Conservation (phyloP, 2,888 invertebrate species). For the Euclidia mi region DNA sequence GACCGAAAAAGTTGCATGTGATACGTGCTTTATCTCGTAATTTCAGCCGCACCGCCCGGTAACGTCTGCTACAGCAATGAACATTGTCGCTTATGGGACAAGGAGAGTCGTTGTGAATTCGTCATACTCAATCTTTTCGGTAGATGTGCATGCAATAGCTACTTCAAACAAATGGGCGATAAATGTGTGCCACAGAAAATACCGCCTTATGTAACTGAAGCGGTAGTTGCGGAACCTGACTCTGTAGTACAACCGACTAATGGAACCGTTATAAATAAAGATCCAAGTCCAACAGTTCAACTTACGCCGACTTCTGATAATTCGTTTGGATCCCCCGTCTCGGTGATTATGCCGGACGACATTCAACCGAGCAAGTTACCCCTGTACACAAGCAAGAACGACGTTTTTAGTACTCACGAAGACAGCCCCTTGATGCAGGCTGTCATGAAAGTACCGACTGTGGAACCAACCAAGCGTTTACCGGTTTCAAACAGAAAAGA, state of each 20-base stretch:
- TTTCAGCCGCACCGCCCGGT: constrained; percentile 95
- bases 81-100: constrained; percentile 96
- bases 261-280: constrained; percentile 44
- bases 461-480: constrained; percentile 74
- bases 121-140: constrained; percentile 97
- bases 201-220: constrained; percentile 75
- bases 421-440: constrained; percentile 83
- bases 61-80: constrained; percentile 97
- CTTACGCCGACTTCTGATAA: constrained; percentile 50
- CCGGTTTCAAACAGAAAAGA: constrained; percentile 80
- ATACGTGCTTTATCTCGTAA: constrained; percentile 40
- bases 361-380: constrained; percentile 78
- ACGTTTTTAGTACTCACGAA: constrained; percentile 80
- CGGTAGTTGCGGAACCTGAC: constrained; percentile 81
- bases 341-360: constrained; percentile 66
- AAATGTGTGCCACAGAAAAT: constrained; percentile 88
- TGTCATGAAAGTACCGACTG: constrained; percentile 79
- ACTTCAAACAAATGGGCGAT: constrained; percentile 91
- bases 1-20: constrained; percentile 33
- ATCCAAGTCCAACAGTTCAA: constrained; percentile 65
- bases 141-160: constrained; percentile 94
- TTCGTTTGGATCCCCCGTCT: constrained; percentile 60
- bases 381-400: constrained; percentile 76
- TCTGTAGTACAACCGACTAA: constrained; percentile 58
- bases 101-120: constrained; percentile 96